Evolutionary conservation across 2,797 vertebrate genomes (phyloP).

Genomic region (Odontamblyopus lacepedii): DNA sequence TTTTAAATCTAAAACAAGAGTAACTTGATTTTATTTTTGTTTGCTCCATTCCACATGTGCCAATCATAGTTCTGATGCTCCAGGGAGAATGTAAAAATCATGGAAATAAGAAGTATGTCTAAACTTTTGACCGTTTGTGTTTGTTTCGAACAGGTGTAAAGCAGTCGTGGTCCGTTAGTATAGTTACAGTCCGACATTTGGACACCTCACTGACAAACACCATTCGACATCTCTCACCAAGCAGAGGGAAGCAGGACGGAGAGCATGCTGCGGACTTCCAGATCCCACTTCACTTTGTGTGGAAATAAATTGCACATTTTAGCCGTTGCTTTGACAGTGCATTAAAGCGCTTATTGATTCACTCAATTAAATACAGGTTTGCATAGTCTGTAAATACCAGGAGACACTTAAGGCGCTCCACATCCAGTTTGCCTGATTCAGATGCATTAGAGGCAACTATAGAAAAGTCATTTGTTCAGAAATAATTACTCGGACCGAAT

Average conservation of each 20-base stretch:
- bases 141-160: background rate
- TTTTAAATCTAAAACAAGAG: too few species aligned
- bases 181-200: background rate
- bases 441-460: conserved; percentile 74
- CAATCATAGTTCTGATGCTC: too few species aligned
- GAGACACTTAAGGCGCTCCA: conserved; percentile 72
- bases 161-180: background rate
- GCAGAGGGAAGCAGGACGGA: background rate
- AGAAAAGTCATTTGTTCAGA: conserved; percentile 77
- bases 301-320: conserved; percentile 70
- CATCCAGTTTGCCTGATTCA: conserved; percentile 74
- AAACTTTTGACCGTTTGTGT: too few species aligned
- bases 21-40: too few species aligned
- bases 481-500: conserved; percentile 76
- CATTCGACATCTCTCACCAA: background rate
- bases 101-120: too few species aligned
- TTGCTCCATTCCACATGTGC: too few species aligned
- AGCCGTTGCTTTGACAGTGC: conserved; percentile 69
- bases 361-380: conserved; percentile 81
- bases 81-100: too few species aligned
- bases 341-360: conserved; percentile 77
- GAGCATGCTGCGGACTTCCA: conserved; percentile 35
- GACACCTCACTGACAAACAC: background rate
- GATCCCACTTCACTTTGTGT: conserved; percentile 51
- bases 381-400: conserved; percentile 75